Evolutionary conservation across 1,140 invertebrate genomes (phyloP).

Genomic region (Asbolus verrucosus): DNA sequence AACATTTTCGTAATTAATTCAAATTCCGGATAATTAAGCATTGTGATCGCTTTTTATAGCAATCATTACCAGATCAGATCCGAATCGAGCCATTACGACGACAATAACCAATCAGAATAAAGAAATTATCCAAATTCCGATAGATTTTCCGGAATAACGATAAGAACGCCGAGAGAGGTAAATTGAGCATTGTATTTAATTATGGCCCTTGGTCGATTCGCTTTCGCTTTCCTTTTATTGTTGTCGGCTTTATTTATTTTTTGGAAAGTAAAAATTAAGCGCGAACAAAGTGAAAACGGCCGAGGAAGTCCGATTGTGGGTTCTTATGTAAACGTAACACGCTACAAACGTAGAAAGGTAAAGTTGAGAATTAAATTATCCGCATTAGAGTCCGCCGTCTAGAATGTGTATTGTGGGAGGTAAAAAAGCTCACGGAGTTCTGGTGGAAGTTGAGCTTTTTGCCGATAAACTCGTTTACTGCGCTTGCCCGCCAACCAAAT

Average conservation of each 20-base stretch:
- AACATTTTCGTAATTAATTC: too few relatives aligned
- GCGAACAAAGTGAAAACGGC: too few relatives aligned
- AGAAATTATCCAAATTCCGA: background rate
- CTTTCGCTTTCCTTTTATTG: background rate
- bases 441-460: conserved; percentile 8
- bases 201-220: background rate
- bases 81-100: too few relatives aligned
- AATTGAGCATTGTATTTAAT: background rate
- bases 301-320: too few relatives aligned
- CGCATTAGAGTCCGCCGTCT: background rate
- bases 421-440: conserved; percentile 12
- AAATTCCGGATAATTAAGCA: too few relatives aligned
- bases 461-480: conserved; percentile 26
- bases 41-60: too few relatives aligned
- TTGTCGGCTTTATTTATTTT: too few relatives aligned
- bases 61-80: too few relatives aligned
- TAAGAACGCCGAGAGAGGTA: background rate
- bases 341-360: conserved; percentile 1
- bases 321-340: conserved; percentile 1
- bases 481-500: conserved; percentile 27
- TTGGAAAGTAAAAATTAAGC: too few relatives aligned
- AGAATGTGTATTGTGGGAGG: background rate
- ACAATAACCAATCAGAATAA: too few relatives aligned
- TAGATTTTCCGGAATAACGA: background rate
- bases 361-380: conserved; percentile 18